These are phyloP conservation scores for Coptodon bakossiorum DNA, from an alignment of 2,113 vertebrate species.

Conservation along the genomic window DNA sequence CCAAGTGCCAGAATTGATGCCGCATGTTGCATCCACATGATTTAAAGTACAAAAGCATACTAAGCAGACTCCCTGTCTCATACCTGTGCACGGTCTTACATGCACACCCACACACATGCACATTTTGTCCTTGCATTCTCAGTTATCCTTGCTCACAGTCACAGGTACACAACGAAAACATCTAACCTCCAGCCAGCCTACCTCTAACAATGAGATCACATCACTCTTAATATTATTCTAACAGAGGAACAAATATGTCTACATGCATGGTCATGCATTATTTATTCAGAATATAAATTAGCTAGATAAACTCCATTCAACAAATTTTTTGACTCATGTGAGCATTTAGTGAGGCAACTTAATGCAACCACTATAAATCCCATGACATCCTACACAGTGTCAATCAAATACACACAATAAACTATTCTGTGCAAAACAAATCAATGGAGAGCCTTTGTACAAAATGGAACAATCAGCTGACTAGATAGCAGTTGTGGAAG, in stretches of 20 bases:
- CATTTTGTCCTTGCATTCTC: slow-evolving; percentile 58
- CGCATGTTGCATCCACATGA: slow-evolving; percentile 75
- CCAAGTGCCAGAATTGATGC: slow-evolving; percentile 55
- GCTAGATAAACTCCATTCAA: not conserved
- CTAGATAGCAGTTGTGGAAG: not conserved
- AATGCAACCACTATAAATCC: not conserved
- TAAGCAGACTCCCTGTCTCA: slow-evolving; percentile 60
- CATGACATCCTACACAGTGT: not conserved
- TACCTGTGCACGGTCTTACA: slow-evolving; percentile 50
- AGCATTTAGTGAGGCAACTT: not conserved
- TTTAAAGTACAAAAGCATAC: slow-evolving; percentile 76
- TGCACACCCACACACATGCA: slow-evolving; percentile 40
- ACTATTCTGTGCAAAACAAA: not conserved
- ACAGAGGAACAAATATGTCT: not conserved
- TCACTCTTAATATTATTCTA: not conserved
- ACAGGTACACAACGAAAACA: slow-evolving; percentile 12
- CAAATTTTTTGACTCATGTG: not conserved
- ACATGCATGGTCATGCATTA: not conserved
- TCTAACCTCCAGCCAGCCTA: slow-evolving; percentile 17
- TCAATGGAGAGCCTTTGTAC: not conserved
- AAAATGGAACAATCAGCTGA: slow-evolving; percentile 30
- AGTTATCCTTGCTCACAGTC: slow-evolving; percentile 51
- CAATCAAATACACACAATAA: slow-evolving; percentile 7
- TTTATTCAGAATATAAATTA: slow-evolving; percentile 1
- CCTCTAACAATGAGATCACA: slow-evolving; percentile 2